These are phyloP conservation scores for Norana najaformis DNA, from an alignment of 2,888 invertebrate genomes.

Conservation along the genomic window DNA sequence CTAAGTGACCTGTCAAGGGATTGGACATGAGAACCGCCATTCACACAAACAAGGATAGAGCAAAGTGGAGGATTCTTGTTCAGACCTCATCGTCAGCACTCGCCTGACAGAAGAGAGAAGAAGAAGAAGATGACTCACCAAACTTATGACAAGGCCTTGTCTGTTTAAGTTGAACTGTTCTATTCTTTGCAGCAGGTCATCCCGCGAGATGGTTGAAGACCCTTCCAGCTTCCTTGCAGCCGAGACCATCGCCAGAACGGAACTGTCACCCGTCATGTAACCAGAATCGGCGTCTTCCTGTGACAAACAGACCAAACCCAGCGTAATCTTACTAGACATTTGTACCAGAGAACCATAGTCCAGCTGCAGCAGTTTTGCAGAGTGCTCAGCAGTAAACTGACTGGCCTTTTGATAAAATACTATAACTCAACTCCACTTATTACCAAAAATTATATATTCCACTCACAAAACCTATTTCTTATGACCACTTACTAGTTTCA, in stretches of 20 bases:
- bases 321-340: background rate
- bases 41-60: too few species aligned
- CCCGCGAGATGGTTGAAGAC: conserved; percentile 48
- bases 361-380: background rate
- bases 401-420: too few species aligned
- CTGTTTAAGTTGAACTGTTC: conserved; percentile 61
- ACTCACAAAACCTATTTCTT: background rate
- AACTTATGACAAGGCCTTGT: conserved; percentile 62
- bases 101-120: too few species aligned
- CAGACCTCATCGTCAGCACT: too few species aligned
- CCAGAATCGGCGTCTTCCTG: conserved; percentile 45
- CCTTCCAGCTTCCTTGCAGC: conserved; percentile 27
- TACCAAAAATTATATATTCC: background rate
- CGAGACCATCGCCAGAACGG: background rate
- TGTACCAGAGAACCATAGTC: background rate
- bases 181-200: conserved; percentile 58
- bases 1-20: too few species aligned
- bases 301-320: background rate
- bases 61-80: too few species aligned
- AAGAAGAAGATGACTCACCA: conserved; percentile 51
- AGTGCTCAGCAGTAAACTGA: background rate
- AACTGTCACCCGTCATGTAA: conserved; percentile 41
- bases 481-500: background rate
- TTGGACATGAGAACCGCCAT: too few species aligned
- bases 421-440: background rate